These are phyloP conservation scores for Wiebesia pumilae DNA, from an alignment of 1,140 invertebrate genomes.

Conservation along the genomic window DNA sequence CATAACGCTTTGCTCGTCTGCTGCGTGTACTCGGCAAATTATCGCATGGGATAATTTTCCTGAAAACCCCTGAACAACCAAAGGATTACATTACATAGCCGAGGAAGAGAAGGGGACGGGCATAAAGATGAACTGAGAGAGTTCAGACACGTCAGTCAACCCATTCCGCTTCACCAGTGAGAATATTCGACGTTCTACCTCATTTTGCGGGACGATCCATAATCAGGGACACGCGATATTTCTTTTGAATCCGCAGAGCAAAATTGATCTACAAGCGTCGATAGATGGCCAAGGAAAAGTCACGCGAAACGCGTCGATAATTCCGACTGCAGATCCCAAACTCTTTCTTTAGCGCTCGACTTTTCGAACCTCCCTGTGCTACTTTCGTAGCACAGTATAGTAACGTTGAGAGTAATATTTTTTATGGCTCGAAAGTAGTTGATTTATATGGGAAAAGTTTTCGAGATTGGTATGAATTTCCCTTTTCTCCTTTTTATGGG, in stretches of 20 bases:
- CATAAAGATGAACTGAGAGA: not conserved
- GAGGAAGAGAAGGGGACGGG: not conserved
- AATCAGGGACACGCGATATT: slow-evolving; percentile 71
- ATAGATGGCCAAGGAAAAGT: slow-evolving; percentile 53
- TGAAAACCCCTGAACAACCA: not conserved
- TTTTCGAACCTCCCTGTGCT: not conserved
- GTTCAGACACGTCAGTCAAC: not conserved
- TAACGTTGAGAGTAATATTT: not conserved
- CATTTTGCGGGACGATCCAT: slow-evolving; percentile 59
- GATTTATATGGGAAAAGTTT: slow-evolving; percentile 11
- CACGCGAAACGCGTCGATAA: slow-evolving; percentile 62
- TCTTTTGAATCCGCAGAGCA: slow-evolving; percentile 61
- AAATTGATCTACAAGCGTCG: not conserved
- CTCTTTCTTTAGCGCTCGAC: slow-evolving; percentile 3
- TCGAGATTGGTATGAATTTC: not conserved
- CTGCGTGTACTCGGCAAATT: not conserved
- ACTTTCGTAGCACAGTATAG: not conserved
- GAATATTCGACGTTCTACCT: slow-evolving; percentile 35
- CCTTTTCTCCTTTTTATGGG: not conserved
- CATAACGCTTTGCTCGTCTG: not conserved
- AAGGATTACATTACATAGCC: not conserved
- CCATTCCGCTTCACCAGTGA: not conserved
- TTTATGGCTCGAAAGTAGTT: slow-evolving; percentile 3
- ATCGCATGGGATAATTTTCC: slow-evolving; percentile 12
- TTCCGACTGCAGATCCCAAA: not conserved